phyloP scores from a whole-genome alignment of 1,140 invertebrate species.

The Euwallacea similis region DNA sequence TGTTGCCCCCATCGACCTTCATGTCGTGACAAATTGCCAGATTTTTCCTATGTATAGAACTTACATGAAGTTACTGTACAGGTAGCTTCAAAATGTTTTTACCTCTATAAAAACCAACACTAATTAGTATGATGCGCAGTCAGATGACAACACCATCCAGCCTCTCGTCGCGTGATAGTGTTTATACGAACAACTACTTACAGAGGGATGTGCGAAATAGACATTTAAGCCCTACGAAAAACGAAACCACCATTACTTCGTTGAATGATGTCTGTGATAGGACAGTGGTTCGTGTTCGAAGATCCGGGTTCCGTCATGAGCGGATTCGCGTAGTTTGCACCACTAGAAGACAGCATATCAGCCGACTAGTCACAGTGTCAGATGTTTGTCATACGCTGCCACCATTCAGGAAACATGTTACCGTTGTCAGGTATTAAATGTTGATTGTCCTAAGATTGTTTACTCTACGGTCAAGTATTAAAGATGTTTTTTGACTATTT shows the following conservation, averaged over 20 bases:
- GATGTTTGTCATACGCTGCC: slow-evolving; percentile 48
- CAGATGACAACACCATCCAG: slow-evolving; percentile 27
- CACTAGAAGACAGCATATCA: slow-evolving; percentile 51
- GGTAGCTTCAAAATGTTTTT: no score
- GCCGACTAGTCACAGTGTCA: slow-evolving; percentile 51
- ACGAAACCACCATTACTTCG: slow-evolving; percentile 31
- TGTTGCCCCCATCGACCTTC: no score
- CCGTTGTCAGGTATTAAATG: slow-evolving; percentile 48
- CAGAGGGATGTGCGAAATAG: slow-evolving; percentile 21
- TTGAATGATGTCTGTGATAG: slow-evolving; percentile 45
- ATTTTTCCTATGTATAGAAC: no score
- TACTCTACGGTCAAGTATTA: no score
- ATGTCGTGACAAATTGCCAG: no score
- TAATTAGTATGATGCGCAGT: slow-evolving; percentile 19
- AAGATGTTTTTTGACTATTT: no score
- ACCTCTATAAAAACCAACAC: no score
- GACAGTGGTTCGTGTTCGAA: slow-evolving; percentile 49
- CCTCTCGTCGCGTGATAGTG: slow-evolving; percentile 3
- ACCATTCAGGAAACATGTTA: slow-evolving; percentile 52
- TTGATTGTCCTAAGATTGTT: no score
- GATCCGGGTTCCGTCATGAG: slow-evolving; percentile 49
- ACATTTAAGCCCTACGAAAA: slow-evolving; percentile 35
- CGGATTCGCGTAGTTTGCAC: slow-evolving; percentile 52
- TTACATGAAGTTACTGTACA: no score
- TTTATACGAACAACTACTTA: slow-evolving; percentile 29